A percentile compares a stretch with the other conserved stretches of the same genome.
phyloP scores from a whole-genome alignment of 1,140 invertebrate species.

The Drosophila athabasca region DNA sequence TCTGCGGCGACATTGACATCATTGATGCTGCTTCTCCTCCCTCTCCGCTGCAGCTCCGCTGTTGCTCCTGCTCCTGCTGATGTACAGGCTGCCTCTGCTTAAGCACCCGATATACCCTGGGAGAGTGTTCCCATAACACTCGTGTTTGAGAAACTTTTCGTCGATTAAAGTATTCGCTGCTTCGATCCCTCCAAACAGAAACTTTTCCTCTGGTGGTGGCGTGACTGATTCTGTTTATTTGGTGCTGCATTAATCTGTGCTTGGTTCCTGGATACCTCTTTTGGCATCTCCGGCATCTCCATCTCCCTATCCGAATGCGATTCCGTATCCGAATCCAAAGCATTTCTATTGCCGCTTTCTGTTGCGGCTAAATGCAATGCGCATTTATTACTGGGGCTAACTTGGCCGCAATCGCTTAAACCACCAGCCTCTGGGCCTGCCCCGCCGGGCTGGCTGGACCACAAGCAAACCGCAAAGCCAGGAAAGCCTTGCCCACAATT shows the following conservation, averaged over 20 bases:
- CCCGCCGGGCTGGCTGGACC: conserved; percentile 15
- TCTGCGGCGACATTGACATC: conserved; percentile 51
- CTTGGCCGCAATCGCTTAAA: conserved; percentile 39
- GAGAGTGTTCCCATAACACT: no score
- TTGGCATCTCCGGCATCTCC: neutral
- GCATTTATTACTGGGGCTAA: conserved; percentile 29
- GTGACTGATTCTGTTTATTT: conserved; percentile 17
- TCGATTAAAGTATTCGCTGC: no score
- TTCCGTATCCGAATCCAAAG: neutral
- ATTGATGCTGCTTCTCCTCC: conserved; percentile 22
- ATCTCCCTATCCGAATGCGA: neutral
- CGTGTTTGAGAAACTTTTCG: no score
- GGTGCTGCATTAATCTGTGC: conserved; percentile 24
- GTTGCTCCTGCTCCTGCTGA: no score
- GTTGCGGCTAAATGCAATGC: conserved; percentile 9
- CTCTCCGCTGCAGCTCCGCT: neutral
- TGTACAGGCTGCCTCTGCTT: conserved; percentile 4
- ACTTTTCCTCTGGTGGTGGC: neutral
- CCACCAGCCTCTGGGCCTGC: neutral
- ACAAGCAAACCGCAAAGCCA: conserved; percentile 12
- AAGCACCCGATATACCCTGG: no score
- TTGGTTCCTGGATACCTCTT: neutral
- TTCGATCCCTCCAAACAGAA: no score
- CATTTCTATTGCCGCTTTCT: conserved; percentile 20
- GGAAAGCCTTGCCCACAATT: conserved; percentile 23